Base-by-base conservation (phyloP, 2,797 vertebrate species). In the Calcarius lapponicus region DNA sequence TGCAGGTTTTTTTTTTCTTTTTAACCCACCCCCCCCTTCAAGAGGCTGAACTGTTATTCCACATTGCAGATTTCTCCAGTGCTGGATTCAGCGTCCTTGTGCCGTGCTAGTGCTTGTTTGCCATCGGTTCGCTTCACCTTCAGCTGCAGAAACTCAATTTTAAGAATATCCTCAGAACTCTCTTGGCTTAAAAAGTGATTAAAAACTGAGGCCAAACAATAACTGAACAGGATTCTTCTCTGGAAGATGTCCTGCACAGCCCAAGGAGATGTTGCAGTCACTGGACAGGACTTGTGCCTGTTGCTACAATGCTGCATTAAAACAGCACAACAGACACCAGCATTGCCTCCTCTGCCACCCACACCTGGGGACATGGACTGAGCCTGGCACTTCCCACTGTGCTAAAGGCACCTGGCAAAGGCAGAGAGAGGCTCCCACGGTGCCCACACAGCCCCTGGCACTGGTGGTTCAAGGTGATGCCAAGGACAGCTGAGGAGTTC, bases 31-130 rank as follows among this genome's bases (percentile, higher is more conserved):
- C 69, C 45, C 58, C 60, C 45, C 50, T 97, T 95, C 82, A 96
- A 97, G 92, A 94, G 80, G 75, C 73, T 96, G 90, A 95, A 96
- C 92, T 96, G 57, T 97, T 97, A 97, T 94, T 96, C 88, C 61
- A 96, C 47, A 91, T 70, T 95, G 93, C 4, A 9, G 72, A 90
- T 97, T 94, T 97, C 96, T 97, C 93, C 96, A 96, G 95, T 93
- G 97, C 74, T 97, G 92, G 75, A 96, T 96, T 96, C 94, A 85
- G 90, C 70, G 65, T 94, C 86, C 80, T 96, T 3, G 32, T 20
- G 83, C 93, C 36, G 90, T 24, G 38, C 80, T 75, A 87, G 90
- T 45, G 94, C 90, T 93, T 47, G 83, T 86, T 94, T 93, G 90
- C 88, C 53, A 42, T 15, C 18, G 12, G 71, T 47, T 72, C 70